Evolutionary conservation across 2,797 vertebrate species (phyloP), one percentile per base, ranked within the genome.

Genomic region (Glossophaga mutica): DNA sequence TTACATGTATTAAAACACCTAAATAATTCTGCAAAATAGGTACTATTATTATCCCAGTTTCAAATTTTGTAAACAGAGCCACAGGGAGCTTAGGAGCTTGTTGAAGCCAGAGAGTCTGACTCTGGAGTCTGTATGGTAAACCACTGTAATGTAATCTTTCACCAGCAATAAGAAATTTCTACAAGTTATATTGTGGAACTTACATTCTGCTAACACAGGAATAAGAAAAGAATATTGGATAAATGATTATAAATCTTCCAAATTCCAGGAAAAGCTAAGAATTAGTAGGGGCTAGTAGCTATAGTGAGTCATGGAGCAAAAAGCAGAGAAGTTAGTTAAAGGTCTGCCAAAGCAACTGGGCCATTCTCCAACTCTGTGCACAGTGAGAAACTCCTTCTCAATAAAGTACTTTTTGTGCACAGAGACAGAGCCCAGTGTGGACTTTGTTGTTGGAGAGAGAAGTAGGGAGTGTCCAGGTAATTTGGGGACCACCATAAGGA

Each of bases 301-400:
- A 65, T 59, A 71, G 46, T 84, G 84, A 96, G 62, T 91, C 78
- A 89, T n/a, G 39, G 68, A 90, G 65, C 68, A 87, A 81, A 95
- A 91, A 91, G 86, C 70, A 90, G 77, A 90, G 34, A 87, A 90
- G 79, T 68, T 65, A 84, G 65, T 34, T 18, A 46, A 83, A 91
- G n/a, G 2, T 76, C 68, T 83, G 93, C 86, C 95, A 94, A 88
- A 89, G 32, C 55, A 55, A 37, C 21, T 77, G 83, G 93, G 89
- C 82, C n/a, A 37, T 39, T 48, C 52, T 95, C 96, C 91, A 95
- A 65, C 68, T 94, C 74, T 88, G 57, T 32, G 39, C n/a, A 91
- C 76, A 77, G 67, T 84, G 78, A 90, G 81, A 90, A 65, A 3
- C 34, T 48, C 59, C 94, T 95, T 95, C 93, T 97, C 94, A 96